Evolutionary conservation across 1,140 invertebrate species (phyloP).

Genomic region (Battus philenor): DNA sequence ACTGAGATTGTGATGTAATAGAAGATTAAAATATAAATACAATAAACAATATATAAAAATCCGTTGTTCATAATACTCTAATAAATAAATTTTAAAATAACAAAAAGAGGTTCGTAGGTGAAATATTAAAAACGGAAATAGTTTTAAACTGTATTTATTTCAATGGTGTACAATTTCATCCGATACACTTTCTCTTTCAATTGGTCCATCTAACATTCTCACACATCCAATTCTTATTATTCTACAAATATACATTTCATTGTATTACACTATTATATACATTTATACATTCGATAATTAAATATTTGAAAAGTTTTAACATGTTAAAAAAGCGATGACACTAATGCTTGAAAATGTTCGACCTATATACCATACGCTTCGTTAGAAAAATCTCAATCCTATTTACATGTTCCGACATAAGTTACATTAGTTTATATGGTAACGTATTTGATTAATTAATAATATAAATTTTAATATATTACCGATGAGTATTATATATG

Average conservation of each 20-base stretch:
- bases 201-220: slow-evolving; percentile 14
- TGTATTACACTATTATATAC: slow-evolving; percentile 6
- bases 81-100: too few relatives aligned
- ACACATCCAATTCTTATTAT: slow-evolving; percentile 1
- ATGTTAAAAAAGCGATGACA: slow-evolving; percentile 5
- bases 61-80: too few relatives aligned
- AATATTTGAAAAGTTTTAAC: slow-evolving; percentile 10
- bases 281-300: slow-evolving; percentile 7
- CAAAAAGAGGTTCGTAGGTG: too few relatives aligned
- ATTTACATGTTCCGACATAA: slow-evolving; percentile 1
- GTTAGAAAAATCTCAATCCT: background rate
- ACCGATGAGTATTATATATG: too few relatives aligned
- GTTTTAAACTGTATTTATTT: slow-evolving; percentile 15
- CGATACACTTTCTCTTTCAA: background rate
- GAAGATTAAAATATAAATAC: too few relatives aligned
- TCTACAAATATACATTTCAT: slow-evolving; percentile 11
- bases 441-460: background rate
- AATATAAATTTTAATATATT: background rate
- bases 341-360: background rate
- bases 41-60: too few relatives aligned
- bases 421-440: background rate
- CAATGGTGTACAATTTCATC: slow-evolving; percentile 11
- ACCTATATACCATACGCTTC: background rate
- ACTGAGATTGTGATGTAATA: too few relatives aligned
- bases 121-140: background rate